Evolutionary conservation across 23 tunicate species (phyloP).

Genomic region (Trididemnum nubilum): DNA sequence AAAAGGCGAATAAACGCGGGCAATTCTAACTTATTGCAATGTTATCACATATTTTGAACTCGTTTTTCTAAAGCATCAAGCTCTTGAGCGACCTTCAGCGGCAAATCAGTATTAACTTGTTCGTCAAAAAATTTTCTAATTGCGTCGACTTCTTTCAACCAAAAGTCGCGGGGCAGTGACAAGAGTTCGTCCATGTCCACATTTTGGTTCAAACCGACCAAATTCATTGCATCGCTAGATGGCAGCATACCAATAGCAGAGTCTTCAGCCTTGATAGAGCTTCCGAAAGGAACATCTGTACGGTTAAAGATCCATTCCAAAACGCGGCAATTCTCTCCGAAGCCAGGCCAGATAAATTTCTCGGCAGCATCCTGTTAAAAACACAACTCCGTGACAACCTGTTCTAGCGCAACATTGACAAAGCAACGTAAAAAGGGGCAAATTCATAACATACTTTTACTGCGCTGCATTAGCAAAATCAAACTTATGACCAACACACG

Average conservation of each 20-base stretch:
- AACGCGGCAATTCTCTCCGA: slow-evolving; percentile 91
- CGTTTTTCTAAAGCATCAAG: slow-evolving; percentile 47
- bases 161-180: slow-evolving; percentile 58
- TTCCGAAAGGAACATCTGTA: slow-evolving; percentile 5
- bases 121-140: slow-evolving; percentile 82
- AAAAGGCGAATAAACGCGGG: no score
- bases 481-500: no score
- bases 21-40: no score
- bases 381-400: no score
- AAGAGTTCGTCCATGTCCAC: slow-evolving; percentile 67
- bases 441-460: no score
- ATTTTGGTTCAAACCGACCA: slow-evolving; percentile 39
- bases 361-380: slow-evolving; percentile 61
- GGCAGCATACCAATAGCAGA: slow-evolving; percentile 86
- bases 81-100: slow-evolving; percentile 48
- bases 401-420: no score
- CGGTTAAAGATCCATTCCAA: slow-evolving; percentile 93
- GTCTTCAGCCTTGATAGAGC: slow-evolving; percentile 28
- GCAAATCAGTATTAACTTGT: slow-evolving; percentile 87
- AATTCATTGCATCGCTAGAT: slow-evolving; percentile 44
- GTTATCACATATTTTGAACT: slow-evolving; percentile 61
- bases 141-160: slow-evolving; percentile 70
- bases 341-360: slow-evolving; percentile 97
- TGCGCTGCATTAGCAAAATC: no score
- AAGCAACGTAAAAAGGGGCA: no score